Percentiles rank a stretch among this genome's conserved stretches.
These are phyloP conservation scores for Platysternon megacephalum DNA, from an alignment of 2,113 vertebrate genomes.

Conservation along the genomic window DNA sequence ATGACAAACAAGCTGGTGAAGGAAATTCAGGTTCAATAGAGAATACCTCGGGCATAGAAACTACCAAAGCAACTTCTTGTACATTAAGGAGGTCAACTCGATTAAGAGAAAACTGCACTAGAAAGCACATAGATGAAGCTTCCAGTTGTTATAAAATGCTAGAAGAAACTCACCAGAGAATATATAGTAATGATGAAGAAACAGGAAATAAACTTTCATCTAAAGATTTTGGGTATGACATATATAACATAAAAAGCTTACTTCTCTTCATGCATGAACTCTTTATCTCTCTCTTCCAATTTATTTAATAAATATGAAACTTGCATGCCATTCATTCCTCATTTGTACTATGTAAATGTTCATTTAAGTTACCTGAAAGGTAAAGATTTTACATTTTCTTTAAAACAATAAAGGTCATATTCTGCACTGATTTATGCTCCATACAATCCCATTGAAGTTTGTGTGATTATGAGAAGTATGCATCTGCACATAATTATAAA, in stretches of 20 bases:
- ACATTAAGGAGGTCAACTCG: slow-evolving; percentile 13
- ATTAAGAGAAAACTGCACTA: background rate
- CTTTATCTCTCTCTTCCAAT: background rate
- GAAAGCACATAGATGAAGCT: background rate
- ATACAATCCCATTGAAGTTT: background rate
- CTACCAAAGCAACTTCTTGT: background rate
- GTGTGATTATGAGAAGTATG: background rate
- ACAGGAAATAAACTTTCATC: background rate
- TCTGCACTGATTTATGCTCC: background rate
- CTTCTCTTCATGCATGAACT: background rate
- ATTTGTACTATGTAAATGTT: background rate
- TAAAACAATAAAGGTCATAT: background rate
- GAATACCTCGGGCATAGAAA: background rate
- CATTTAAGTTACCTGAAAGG: background rate
- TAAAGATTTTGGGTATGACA: slow-evolving; percentile 33
- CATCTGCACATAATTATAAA: background rate
- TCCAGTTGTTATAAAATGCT: background rate
- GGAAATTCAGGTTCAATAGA: background rate
- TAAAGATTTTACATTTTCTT: background rate
- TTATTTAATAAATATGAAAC: background rate
- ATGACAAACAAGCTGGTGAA: slow-evolving; percentile 25
- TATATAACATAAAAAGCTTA: background rate
- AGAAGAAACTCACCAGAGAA: slow-evolving; percentile 19
- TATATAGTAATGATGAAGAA: background rate
- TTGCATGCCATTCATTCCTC: background rate